Base-by-base conservation (phyloP, 2,888 invertebrate species). In the Sepioteuthis lessoniana region DNA sequence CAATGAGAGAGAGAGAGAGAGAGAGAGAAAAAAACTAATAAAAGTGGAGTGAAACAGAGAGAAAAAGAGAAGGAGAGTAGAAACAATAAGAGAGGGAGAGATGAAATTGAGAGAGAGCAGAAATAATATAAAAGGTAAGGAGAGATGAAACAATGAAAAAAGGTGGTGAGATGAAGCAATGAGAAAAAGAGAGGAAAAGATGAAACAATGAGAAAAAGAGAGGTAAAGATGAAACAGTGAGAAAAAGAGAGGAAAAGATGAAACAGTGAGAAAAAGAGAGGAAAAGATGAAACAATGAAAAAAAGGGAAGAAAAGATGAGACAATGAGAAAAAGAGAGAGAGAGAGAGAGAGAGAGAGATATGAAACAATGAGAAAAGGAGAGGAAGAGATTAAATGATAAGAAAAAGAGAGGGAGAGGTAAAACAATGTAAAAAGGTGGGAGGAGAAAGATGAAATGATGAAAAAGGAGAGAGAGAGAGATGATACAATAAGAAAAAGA, bases 271-370 rank as follows among this genome's bases (percentile, higher is more conserved):
- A n/a, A n/a, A n/a, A n/a, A 28, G 28, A 21, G 21, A 28, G 28
- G 3, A 1, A 8, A 28, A n/a, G n/a, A n/a, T n/a, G 3, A 8
- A 2, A 5, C 0, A 28, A 2, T 0, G 60, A 21, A 8, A 1
- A 8, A 31, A 28, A 60, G 31, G 8, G 60, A 60, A 4, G 21
- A 4, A 7, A 60, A 0, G 28, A 28, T 3, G 5, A 31, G 28
- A 28, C 19, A 28, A 60, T 0, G 31, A 7, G 28, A n/a, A n/a
- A n/a, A n/a, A 28, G 28, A 21, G 21, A 28, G 28, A 7, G 0
- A 8, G 1, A n/a, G n/a, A n/a, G n/a, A n/a, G n/a, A n/a, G n/a
- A n/a, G n/a, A n/a, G n/a, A n/a, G n/a, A n/a, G n/a, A n/a, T n/a
- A n/a, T n/a, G 3, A 8, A 2, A 5, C 0, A 28, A 2, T 0